Evolutionary conservation across 2,113 vertebrate species (phyloP).

Genomic region (Pitta sordida): DNA sequence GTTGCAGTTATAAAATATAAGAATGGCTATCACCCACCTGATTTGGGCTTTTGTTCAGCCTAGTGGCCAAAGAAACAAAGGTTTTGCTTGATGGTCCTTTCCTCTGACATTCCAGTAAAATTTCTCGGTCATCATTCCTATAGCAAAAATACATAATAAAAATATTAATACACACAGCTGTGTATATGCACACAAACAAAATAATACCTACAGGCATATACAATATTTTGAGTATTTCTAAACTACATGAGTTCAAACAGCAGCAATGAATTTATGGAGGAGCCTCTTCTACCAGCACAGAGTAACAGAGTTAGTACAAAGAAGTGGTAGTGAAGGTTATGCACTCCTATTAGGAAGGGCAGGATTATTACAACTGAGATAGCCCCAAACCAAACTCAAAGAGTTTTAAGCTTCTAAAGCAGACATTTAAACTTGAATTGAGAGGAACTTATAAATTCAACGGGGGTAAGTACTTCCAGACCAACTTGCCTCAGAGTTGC

Average conservation of each 20-base stretch:
- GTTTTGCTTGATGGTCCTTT: conserved; percentile 87
- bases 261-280: not conserved
- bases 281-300: not conserved
- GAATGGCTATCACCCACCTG: conserved; percentile 75
- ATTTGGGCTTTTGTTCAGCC: conserved; percentile 82
- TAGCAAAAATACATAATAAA: not conserved
- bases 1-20: not conserved
- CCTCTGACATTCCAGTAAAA: conserved; percentile 86
- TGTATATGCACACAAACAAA: not conserved
- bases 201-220: not conserved
- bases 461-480: not conserved
- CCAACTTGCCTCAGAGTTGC: not conserved
- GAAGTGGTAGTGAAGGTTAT: not conserved
- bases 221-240: not conserved
- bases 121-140: conserved; percentile 92
- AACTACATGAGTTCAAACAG: not conserved
- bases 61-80: conserved; percentile 82
- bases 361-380: not conserved
- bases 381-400: not conserved
- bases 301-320: not conserved
- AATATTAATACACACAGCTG: not conserved
- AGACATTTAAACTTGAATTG: not conserved
- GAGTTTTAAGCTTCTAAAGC: not conserved
- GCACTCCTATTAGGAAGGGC: not conserved
- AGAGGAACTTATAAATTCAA: not conserved